Base-by-base conservation (phyloP, 1,140 invertebrate genomes). In the Euwallacea similis region DNA sequence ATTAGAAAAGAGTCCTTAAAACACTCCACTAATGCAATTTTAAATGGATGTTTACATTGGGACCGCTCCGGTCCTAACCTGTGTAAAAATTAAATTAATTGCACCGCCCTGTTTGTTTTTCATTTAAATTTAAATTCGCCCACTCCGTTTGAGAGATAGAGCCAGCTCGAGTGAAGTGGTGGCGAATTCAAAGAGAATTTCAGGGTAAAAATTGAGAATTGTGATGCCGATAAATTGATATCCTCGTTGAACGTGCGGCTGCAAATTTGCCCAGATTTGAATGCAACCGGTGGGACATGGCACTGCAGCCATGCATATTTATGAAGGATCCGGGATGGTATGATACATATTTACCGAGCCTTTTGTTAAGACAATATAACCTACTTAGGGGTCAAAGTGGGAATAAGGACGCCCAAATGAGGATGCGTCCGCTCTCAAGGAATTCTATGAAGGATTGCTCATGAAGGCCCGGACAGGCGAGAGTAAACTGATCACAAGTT, bases 1-100 rank as follows among this genome's bases (percentile, higher is more conserved):
- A 55, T 66, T 66, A 66, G 54, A 55, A 58, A 56, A 66, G 21
- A 66, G 42, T 58, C 64, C 54, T 44, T 44, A 33, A 66, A 66
- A 55, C 64, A 66, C 53, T 66, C 42, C 13, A 55, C 54, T 66
- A 55, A 66, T 44, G 54, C 54, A 66, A 66, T 66, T 66, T 58
- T 58, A 66, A 66, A 56, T 44, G 54, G 44, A 44, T 66, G 54
- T 66, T 66, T 66, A 58, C 64, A 58, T 66, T 66, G 10, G 13
- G 13, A 13, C 10, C 6, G 10, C 54, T 7, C 7, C 47, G 63
- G 41, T 16, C 16, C 16, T 9, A 15, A 43, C 42, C 59, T 41
- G 53, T 44, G 54, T 66, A 66, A 66, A 66, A 66, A 56, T 66
- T 46, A 65, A 65, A 65, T 65, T 56, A 56, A 66, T 66, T 58